Evolutionary conservation across 2,888 invertebrate genomes (phyloP).

Genomic region (Eilema sororculum): DNA sequence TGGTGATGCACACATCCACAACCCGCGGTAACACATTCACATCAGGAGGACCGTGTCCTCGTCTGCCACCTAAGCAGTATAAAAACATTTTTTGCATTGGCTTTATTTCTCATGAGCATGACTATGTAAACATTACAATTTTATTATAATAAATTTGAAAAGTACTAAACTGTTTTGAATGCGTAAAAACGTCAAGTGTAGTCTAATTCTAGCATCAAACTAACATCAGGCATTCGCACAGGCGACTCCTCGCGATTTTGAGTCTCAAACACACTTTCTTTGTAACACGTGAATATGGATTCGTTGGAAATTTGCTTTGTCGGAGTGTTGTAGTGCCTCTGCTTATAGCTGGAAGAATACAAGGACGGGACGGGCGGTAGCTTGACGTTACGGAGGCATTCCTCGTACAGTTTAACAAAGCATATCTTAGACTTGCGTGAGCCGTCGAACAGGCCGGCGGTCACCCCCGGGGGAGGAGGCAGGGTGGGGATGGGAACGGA

Average conservation of each 20-base stretch:
- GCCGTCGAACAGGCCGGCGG: neutral
- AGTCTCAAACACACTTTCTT: neutral
- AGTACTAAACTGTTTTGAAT: neutral
- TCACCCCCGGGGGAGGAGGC: slow-evolving; percentile 3
- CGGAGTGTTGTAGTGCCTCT: slow-evolving; percentile 18
- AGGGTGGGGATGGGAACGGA: neutral
- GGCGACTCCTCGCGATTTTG: neutral
- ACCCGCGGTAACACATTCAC: too few relatives aligned
- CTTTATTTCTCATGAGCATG: neutral
- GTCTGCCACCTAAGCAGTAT: too few relatives aligned
- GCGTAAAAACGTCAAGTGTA: slow-evolving; percentile 20
- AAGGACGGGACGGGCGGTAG: neutral
- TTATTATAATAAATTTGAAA: neutral
- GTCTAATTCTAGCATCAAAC: slow-evolving; percentile 43
- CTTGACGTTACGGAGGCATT: slow-evolving; percentile 12
- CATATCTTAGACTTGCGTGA: slow-evolving; percentile 35
- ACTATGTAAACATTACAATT: neutral
- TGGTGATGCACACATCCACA: too few relatives aligned
- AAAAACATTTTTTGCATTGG: neutral
- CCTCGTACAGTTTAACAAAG: slow-evolving; percentile 56
- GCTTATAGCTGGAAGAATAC: slow-evolving; percentile 5
- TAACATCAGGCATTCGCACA: slow-evolving; percentile 8
- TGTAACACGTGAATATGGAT: slow-evolving; percentile 18
- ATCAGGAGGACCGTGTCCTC: too few relatives aligned
- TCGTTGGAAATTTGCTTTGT: slow-evolving; percentile 5